Base-by-base conservation (phyloP, 2,888 invertebrate species). In the Toxonevra muliebris region DNA sequence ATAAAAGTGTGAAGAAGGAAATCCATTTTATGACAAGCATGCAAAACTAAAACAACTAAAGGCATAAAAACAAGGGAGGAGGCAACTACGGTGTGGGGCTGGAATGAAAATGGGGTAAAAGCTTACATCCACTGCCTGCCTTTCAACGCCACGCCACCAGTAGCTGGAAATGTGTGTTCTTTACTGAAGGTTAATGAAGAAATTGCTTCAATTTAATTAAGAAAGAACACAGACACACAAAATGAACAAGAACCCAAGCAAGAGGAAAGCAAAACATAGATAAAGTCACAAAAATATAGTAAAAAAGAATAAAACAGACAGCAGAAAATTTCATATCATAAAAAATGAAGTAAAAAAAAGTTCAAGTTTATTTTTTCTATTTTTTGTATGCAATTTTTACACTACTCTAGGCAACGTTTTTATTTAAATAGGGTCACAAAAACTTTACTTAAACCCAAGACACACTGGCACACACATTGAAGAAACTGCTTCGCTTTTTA, bases 171-270 rank as follows among this genome's bases (percentile, higher is more conserved):
- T 13, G n/a, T 11, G 58, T 30, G 30, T 30, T 30, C 30, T 30
- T 17, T 13, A 13, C 13, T 17, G 12, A 58, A 30, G 40, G 58
- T 43, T 43, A 58, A 41, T 58, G 42, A 42, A 40, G 43, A 43
- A 43, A 58, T 41, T 43, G 61, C 50, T 50, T 19, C 48, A 61
- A 61, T 61, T 61, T 61, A 61, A 61, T 61, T 61, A 61, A 61
- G 50, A 50, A 61, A 61, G 30, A 30, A 30, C 30, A 7, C 30
- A 30, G 30, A 30, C 30, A 30, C 30, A 30, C 3, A 30, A 30
- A 30, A 30, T 30, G 30, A 30, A 30, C 30, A 30, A 30, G 30
- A 30, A 30, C 30, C 7, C 3, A 30, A 30, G 30, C 30, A 30
- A 30, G 30, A 4, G 7, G 30, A 30, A 30, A 30, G 30, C 30